A percentile compares a stretch with the other conserved stretches of the same genome.
Conservation (phyloP, 2,888 invertebrate genomes). For the Calliphora vomitoria region DNA sequence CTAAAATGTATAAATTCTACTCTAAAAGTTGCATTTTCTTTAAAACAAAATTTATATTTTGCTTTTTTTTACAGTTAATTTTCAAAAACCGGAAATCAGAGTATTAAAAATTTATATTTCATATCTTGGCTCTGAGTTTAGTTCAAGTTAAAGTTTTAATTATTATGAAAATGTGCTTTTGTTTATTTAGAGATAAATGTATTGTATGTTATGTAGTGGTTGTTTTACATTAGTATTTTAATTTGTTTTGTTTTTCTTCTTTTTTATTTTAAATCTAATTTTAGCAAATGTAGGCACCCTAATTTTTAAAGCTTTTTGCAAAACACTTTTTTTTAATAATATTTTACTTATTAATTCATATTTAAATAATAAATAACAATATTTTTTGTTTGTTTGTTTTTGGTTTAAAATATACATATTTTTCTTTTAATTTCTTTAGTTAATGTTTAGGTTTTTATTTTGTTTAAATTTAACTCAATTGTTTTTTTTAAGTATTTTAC, state of each 20-base stretch:
- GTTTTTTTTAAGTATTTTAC: constrained; percentile 25
- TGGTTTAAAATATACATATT: constrained; percentile 68
- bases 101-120: too few relatives aligned
- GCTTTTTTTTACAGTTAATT: too few relatives aligned
- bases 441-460: constrained; percentile 50
- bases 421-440: constrained; percentile 42
- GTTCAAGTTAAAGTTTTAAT: constrained; percentile 38
- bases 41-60: too few relatives aligned
- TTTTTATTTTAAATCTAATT: constrained; percentile 81
- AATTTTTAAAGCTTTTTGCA: constrained; percentile 85
- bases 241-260: constrained; percentile 57
- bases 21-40: too few relatives aligned
- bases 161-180: constrained; percentile 35
- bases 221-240: constrained; percentile 35
- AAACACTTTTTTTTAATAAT: constrained; percentile 83
- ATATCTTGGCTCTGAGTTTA: neutral
- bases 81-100: too few relatives aligned
- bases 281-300: constrained; percentile 85
- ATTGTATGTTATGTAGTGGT: neutral
- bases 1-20: too few relatives aligned
- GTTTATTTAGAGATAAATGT: constrained; percentile 10
- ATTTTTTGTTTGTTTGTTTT: constrained; percentile 28
- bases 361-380: constrained; percentile 74
- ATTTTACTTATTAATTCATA: constrained; percentile 78
- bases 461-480: constrained; percentile 53